Evolutionary conservation across 2,797 vertebrate genomes (phyloP).

Genomic region (Cheracebus regulus): DNA sequence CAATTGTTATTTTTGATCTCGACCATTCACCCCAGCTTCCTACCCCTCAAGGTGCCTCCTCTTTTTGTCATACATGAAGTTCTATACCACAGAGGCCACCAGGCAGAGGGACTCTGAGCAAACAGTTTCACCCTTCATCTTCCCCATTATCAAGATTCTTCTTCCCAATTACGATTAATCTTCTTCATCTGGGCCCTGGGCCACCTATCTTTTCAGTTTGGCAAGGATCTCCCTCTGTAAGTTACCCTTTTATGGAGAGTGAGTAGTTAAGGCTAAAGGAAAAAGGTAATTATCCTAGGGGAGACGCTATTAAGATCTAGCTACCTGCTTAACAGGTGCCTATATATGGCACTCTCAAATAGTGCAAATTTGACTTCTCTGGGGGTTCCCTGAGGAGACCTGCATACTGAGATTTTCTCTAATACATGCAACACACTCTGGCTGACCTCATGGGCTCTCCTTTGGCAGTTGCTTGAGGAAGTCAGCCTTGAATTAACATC

Average conservation of each 20-base stretch:
- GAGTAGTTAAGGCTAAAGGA: background rate
- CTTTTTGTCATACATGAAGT: background rate
- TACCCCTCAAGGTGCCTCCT: background rate
- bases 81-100: background rate
- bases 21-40: background rate
- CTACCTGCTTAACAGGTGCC: background rate
- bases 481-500: background rate
- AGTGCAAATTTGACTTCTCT: background rate
- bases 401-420: background rate
- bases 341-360: background rate
- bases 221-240: background rate
- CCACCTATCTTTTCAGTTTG: background rate
- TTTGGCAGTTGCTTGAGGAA: background rate
- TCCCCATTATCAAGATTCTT: background rate
- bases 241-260: background rate
- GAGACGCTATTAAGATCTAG: background rate
- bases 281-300: background rate
- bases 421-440: fast-evolving
- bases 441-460: background rate
- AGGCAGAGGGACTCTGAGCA: background rate
- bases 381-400: background rate
- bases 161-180: background rate
- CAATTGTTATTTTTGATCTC: background rate
- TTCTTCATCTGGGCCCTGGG: background rate
- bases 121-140: background rate